Evolutionary conservation across 35 echinoderm and acorn worm genomes (phyloP).

Genomic region (Stichopus chloronotus): DNA sequence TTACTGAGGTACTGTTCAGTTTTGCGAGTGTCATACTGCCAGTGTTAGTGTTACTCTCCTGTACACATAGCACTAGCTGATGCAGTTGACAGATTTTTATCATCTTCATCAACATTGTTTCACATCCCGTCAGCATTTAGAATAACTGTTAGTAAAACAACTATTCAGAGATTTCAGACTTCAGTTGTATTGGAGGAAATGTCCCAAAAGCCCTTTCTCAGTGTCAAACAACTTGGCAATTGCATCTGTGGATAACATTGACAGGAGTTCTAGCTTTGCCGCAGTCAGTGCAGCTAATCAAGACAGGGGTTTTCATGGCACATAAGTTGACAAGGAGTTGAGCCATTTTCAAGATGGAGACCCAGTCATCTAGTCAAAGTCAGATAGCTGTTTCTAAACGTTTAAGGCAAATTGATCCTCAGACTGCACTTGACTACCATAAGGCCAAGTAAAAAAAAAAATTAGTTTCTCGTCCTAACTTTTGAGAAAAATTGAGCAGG

Average conservation of each 20-base stretch:
- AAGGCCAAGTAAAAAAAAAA: too few species aligned
- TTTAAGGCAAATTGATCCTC: constrained; percentile 13
- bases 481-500: too few species aligned
- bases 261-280: constrained; percentile 46
- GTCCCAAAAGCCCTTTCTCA: not conserved
- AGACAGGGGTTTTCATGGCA: constrained; percentile 44
- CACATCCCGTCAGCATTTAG: constrained; percentile 19
- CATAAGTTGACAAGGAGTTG: constrained; percentile 35
- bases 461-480: too few species aligned
- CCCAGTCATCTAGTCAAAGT: not conserved
- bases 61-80: not conserved
- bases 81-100: constrained; percentile 2
- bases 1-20: too few species aligned
- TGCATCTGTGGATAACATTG: constrained; percentile 44
- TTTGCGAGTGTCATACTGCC: too few species aligned
- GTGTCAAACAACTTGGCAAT: constrained; percentile 27
- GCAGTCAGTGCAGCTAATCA: not conserved
- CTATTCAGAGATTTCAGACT: constrained; percentile 24
- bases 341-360: not conserved
- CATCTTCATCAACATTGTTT: constrained; percentile 33
- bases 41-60: constrained; percentile 8
- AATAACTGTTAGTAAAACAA: constrained; percentile 22
- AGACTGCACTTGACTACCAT: not conserved
- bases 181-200: constrained; percentile 25
- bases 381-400: not conserved